These are phyloP conservation scores for Scotopteryx bipunctaria DNA, from an alignment of 2,888 invertebrate species.

Conservation along the genomic window DNA sequence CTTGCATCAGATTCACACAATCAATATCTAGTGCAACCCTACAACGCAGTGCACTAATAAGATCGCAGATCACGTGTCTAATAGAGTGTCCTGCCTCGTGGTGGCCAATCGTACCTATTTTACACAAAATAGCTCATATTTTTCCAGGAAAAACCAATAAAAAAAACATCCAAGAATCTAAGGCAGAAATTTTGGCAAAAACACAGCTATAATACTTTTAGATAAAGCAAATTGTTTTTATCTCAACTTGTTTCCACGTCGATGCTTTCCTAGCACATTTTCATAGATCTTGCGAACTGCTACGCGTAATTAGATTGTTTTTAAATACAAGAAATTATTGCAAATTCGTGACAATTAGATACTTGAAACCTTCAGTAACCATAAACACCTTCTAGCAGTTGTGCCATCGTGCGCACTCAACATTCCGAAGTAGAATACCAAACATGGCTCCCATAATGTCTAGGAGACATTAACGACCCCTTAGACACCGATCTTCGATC, in stretches of 20 bases:
- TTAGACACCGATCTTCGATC: slow-evolving; percentile 22
- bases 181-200: neutral
- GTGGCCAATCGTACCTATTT: neutral
- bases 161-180: neutral
- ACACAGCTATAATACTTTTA: neutral
- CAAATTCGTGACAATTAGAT: slow-evolving; percentile 4
- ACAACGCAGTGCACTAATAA: slow-evolving; percentile 23
- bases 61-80: slow-evolving; percentile 18
- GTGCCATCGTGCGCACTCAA: slow-evolving; percentile 18
- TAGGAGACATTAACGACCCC: slow-evolving; percentile 19
- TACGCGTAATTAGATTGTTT: neutral
- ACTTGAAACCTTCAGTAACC: neutral
- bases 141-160: neutral
- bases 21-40: slow-evolving; percentile 17
- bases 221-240: neutral
- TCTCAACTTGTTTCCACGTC: neutral
- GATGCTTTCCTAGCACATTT: neutral
- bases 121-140: neutral
- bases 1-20: slow-evolving; percentile 6
- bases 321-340: neutral
- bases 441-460: slow-evolving; percentile 19
- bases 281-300: neutral
- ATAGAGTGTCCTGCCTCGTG: slow-evolving; percentile 13
- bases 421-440: slow-evolving; percentile 19
- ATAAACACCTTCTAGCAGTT: slow-evolving; percentile 13